Evolutionary conservation across 2,797 vertebrate genomes (phyloP).

Genomic region (Spatula clypeata): DNA sequence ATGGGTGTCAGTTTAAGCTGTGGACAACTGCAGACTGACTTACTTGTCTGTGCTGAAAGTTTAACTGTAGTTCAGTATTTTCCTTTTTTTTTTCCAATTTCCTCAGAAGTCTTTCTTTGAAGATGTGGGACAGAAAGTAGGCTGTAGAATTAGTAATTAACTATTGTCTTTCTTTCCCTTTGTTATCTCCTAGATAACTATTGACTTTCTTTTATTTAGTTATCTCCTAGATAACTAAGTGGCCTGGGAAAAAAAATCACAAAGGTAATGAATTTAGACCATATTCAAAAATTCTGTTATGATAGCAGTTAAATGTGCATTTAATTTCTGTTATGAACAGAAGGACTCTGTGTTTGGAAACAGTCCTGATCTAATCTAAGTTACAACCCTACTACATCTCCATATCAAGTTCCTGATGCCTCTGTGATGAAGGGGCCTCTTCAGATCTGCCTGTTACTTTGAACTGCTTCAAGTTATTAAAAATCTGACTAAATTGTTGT

Average conservation of each 20-base stretch:
- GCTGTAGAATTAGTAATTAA: not conserved
- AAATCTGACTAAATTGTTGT: not conserved
- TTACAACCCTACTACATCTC: not conserved
- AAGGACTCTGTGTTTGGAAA: not conserved
- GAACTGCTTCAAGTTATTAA: not conserved
- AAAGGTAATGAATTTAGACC: not conserved
- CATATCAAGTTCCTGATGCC: accelerated
- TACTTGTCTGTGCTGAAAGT: not conserved
- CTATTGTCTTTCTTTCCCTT: not conserved
- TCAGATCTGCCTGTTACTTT: not conserved
- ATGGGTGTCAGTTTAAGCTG: not conserved
- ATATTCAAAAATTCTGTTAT: not conserved
- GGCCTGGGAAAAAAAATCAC: not conserved
- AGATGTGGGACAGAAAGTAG: not conserved
- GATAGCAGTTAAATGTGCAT: not conserved
- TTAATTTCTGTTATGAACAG: not conserved
- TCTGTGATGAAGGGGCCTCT: not conserved
- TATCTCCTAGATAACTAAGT: not conserved
- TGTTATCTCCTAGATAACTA: not conserved
- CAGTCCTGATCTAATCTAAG: not conserved
- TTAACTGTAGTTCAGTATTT: not conserved
- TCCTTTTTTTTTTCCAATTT: not conserved
- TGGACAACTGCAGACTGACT: not conserved
- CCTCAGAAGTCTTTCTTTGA: not conserved
- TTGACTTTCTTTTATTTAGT: not conserved